Evolutionary conservation across 2,888 invertebrate genomes (phyloP), one percentile per base, ranked within the genome.

Genomic region (Lithophane ornitopus): DNA sequence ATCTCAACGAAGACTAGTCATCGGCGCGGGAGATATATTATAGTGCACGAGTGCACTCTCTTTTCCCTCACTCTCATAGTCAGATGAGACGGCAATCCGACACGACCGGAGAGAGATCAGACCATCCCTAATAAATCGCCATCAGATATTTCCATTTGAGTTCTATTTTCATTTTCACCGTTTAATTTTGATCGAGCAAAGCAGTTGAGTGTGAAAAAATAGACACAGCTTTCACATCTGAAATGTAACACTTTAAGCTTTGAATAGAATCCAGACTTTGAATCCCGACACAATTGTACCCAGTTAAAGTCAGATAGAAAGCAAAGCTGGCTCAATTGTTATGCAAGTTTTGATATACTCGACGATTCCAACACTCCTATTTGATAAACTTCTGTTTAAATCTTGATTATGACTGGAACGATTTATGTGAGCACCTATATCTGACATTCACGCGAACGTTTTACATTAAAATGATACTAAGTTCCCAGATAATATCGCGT

Each of bases 181-280:
- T 12, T 22, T 34, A 14, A 19, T 44, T 63, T 12, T n/a, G 11
- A 19, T 63, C 49, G 49, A 22, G 49, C 49, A 28, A 14, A 65
- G 22, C 46, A 28, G 7, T 28, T 58, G n/a, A 67, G 11, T 28
- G 54, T 41, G 41, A 72, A 61, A 67, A 73, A 26, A 26, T 34
- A 56, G 67, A 44, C 22, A 14, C 26, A 52, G 19, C 52, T 8
- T 49, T 70, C 28, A 70, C 11, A 26, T 81, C 34, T 65, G 14
- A 76, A 76, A 72, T 65, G 70, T 46, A 62, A 63, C 63, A 65
- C 63, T 80, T 70, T 28, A 58, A 68, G 39, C 44, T 77, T 58
- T 80, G 72, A 77, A 80, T 65, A 59, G 72, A 68, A 67, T 19
- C 54, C 28, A 63, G 41, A 59, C 76, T 80, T 78, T 76, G 67